Evolutionary conservation across 92 coral and sea anemone species (phyloP), one percentile per base, ranked within the genome.

Genomic region (Metridium senile): DNA sequence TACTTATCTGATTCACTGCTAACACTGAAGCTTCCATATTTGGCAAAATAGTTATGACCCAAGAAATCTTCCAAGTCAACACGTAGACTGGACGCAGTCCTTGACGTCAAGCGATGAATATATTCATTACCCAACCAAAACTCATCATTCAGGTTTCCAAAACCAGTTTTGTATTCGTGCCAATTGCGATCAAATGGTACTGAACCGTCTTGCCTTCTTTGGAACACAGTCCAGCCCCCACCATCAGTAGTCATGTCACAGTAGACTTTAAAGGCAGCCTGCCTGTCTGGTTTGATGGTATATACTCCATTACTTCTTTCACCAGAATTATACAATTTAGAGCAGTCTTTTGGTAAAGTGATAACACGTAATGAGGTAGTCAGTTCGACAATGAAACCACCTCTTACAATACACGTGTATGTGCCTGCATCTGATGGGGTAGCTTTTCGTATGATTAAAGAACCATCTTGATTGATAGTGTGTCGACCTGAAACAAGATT

Each of bases 61-160:
- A n/a, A n/a, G n/a, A n/a, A n/a, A n/a, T n/a, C n/a, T n/a, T 77
- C 83, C 30, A 83, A 66, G 34, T 83, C 88, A 47, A 83, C 79
- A 47, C 88, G 83, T 34, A 83, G 78, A 47, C 68, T 49, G 59
- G 78, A 43, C 49, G 66, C 27, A 30, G 72, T 70, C 62, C 82
- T 45, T 26, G 78, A 52, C 26, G 88, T 76, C 62, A 83, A 57
- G 22, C 78, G 68, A 65, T 84, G 88, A 39, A 84, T 78, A 59
- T 71, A 31, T 75, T 84, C 80, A 66, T 84, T 84, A 39, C 88
- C 88, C 53, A 84, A 59, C 88, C 88, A 84, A 76, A 84, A 84
- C 84, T 84, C 88, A 35, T 74, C 88, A 74, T 56, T 84, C 80
- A 71, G 80, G 79, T 84, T 71, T 47, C 88, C 88, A 84, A 84